phyloP scores from a whole-genome alignment of 2,797 vertebrate species.

The Hipposideros larvatus region DNA sequence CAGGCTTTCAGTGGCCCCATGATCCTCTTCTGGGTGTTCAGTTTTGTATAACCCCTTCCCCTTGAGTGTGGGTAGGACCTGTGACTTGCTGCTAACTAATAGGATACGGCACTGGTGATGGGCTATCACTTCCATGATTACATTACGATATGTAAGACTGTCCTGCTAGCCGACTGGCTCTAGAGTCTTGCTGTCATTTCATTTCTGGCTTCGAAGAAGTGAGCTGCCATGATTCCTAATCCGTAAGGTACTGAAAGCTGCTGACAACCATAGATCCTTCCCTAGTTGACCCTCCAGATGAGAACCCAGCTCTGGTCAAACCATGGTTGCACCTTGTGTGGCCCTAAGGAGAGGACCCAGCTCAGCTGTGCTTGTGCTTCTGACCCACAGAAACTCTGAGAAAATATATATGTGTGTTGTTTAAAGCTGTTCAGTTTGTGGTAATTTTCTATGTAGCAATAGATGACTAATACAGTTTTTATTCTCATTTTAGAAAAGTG shows the following conservation, averaged over 20 bases:
- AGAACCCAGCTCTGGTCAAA: not conserved
- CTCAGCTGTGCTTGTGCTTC: not conserved
- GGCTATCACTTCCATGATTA: not conserved
- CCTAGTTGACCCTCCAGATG: not conserved
- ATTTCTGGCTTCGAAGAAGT: conserved; percentile 50
- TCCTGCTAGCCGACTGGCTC: not conserved
- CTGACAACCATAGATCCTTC: not conserved
- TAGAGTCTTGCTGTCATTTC: not conserved
- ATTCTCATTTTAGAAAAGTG: not conserved
- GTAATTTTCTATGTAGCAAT: not conserved
- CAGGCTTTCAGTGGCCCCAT: not conserved
- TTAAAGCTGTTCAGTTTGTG: not conserved
- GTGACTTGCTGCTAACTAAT: not conserved
- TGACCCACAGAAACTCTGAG: not conserved
- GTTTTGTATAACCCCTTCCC: not conserved
- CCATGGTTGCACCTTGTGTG: not conserved
- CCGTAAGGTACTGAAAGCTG: not conserved
- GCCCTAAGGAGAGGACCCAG: not conserved
- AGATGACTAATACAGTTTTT: not conserved
- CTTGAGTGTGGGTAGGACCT: not conserved
- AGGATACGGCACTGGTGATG: not conserved
- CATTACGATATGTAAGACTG: fast-evolving
- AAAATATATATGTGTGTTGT: not conserved
- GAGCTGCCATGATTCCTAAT: not conserved
- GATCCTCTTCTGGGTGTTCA: not conserved